Conservation (phyloP, 2,113 vertebrate genomes). For the Ginglymostoma cirratum region DNA sequence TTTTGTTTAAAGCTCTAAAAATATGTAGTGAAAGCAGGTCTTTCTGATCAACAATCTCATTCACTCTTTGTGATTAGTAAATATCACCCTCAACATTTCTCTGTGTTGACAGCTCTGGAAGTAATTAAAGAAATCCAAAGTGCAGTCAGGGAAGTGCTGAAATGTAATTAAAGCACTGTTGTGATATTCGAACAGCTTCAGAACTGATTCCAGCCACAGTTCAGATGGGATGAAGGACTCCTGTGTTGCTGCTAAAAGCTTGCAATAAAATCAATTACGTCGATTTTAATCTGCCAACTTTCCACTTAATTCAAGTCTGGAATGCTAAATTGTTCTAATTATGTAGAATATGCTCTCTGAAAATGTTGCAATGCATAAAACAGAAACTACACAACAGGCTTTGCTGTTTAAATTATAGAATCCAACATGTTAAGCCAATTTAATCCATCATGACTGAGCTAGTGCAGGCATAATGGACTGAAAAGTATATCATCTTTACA, state of each 20-base stretch:
- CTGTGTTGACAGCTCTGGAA: background rate
- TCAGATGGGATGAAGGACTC: background rate
- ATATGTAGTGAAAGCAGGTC: background rate
- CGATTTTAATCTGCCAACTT: background rate
- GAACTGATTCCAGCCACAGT: background rate
- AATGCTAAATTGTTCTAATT: background rate
- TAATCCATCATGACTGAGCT: background rate
- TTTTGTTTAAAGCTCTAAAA: background rate
- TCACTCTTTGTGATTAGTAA: background rate
- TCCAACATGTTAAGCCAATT: background rate
- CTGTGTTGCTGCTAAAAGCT: background rate
- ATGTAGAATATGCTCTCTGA: background rate
- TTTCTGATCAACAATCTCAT: background rate
- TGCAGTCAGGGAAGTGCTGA: background rate
- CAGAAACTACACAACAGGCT: background rate
- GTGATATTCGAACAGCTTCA: background rate
- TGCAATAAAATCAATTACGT: background rate
- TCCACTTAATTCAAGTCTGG: background rate
- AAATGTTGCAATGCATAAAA: background rate
- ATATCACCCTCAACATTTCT: background rate
- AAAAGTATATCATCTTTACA: background rate
- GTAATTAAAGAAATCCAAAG: background rate
- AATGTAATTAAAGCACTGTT: background rate
- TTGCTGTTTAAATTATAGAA: background rate
- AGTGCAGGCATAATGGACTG: background rate